Evolutionary conservation across 1,140 invertebrate species (phyloP).

Genomic region (Thalassaphorura encarpata): DNA sequence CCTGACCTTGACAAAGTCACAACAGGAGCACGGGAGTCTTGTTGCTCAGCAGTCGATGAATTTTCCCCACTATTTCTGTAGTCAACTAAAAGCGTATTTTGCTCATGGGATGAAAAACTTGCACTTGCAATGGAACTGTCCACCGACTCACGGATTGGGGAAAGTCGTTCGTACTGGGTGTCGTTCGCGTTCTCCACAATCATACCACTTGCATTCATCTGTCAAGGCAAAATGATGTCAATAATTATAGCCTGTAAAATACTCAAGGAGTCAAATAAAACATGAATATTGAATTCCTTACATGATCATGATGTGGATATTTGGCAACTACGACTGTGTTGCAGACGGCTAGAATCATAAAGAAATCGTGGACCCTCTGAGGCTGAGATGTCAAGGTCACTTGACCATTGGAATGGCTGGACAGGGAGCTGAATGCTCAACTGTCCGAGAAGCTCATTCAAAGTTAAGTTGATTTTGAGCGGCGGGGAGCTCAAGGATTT

Average conservation of each 20-base stretch:
- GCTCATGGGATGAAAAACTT: neutral
- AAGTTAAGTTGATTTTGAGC: slow-evolving; percentile 15
- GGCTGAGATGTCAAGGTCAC: slow-evolving; percentile 32
- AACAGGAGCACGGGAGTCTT: neutral
- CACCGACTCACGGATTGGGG: slow-evolving; percentile 22
- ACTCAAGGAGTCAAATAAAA: neutral
- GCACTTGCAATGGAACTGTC: neutral
- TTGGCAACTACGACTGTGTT: slow-evolving; percentile 92
- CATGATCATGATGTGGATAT: slow-evolving; percentile 73
- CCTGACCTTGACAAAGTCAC: neutral
- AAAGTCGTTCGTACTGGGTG: slow-evolving; percentile 6
- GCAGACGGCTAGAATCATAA: slow-evolving; percentile 82
- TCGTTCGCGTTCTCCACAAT: slow-evolving; percentile 41
- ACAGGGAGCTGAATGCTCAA: slow-evolving; percentile 9
- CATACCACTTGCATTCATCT: slow-evolving; percentile 69
- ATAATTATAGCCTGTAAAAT: slow-evolving; percentile 7
- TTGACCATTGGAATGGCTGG: slow-evolving; percentile 6
- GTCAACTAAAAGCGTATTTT: neutral
- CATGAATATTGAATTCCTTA: slow-evolving; percentile 35
- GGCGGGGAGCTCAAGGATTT: neutral
- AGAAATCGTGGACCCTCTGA: slow-evolving; percentile 72
- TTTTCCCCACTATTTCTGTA: neutral
- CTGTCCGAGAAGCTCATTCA: slow-evolving; percentile 13
- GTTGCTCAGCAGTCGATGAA: neutral
- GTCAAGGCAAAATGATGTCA: slow-evolving; percentile 5